phyloP scores from a whole-genome alignment of 92 coral and sea anemone genomes.

The Palythoa grandiflora region DNA sequence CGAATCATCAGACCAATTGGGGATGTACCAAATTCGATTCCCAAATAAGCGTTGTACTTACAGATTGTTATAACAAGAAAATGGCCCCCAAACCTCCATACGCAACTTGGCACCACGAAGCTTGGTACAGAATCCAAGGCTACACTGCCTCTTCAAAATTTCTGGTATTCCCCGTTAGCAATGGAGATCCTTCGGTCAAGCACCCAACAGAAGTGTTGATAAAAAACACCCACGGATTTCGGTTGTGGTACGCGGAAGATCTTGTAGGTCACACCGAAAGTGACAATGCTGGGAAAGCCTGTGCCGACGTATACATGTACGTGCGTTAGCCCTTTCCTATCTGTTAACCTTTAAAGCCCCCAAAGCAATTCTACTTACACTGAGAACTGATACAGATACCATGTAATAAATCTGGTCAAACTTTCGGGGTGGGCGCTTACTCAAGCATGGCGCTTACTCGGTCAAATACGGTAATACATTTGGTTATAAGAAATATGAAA shows the following conservation, averaged over 20 bases:
- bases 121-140: neutral
- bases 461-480: too few relatives aligned
- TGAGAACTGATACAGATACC: too few relatives aligned
- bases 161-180: slow-evolving; percentile 5
- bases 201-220: neutral
- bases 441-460: too few relatives aligned
- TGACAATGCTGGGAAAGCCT: slow-evolving; percentile 9
- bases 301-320: slow-evolving; percentile 29
- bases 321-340: neutral
- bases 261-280: neutral
- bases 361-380: too few relatives aligned
- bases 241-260: slow-evolving; percentile 33
- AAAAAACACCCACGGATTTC: neutral
- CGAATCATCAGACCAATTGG: neutral
- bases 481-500: too few relatives aligned
- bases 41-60: neutral
- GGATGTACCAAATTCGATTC: neutral
- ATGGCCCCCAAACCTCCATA: neutral
- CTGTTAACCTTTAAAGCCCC: too few relatives aligned
- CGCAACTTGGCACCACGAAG: neutral
- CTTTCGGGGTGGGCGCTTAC: too few relatives aligned
- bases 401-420: too few relatives aligned
- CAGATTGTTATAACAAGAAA: neutral
- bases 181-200: neutral
- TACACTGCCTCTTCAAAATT: neutral